A percentile compares a stretch with the other conserved stretches of the same genome.
Conservation (phyloP, 2,113 vertebrate species). For the Neolamprologus kungweensis region DNA sequence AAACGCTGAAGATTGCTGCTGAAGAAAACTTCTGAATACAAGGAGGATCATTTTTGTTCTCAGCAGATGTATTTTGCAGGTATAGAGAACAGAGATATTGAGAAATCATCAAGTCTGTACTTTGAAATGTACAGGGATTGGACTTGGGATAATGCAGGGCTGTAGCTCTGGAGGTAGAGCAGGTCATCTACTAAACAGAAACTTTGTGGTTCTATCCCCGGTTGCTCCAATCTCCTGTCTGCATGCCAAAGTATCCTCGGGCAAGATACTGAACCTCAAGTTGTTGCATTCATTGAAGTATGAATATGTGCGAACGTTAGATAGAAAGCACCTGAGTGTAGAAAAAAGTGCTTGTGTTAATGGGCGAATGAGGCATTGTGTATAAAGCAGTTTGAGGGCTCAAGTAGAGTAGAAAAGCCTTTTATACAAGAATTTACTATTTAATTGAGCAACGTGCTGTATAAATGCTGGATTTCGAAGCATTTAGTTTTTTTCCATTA, state of each 20-base stretch:
- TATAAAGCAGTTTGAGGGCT: not conserved
- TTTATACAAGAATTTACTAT: not conserved
- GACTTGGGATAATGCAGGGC: not conserved
- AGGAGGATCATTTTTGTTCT: not conserved
- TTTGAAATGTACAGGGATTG: not conserved
- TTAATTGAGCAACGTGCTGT: not conserved
- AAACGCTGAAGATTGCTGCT: not conserved
- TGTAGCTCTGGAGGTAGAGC: not conserved
- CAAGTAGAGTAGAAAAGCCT: not conserved
- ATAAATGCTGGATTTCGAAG: not conserved
- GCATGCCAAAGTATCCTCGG: not conserved
- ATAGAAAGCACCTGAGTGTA: not conserved
- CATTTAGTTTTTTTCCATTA: not conserved
- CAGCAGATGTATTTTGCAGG: not conserved
- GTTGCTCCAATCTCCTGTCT: not conserved
- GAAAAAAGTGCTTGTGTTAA: not conserved
- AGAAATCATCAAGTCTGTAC: not conserved
- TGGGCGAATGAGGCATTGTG: not conserved
- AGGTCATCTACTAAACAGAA: not conserved
- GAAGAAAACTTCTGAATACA: not conserved
- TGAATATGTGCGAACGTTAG: not conserved
- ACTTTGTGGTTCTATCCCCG: not conserved
- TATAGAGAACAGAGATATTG: not conserved
- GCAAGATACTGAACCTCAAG: not conserved
- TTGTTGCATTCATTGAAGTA: not conserved